Evolutionary conservation across 2,797 vertebrate species (phyloP).

Genomic region (Allochrocebus solatus): DNA sequence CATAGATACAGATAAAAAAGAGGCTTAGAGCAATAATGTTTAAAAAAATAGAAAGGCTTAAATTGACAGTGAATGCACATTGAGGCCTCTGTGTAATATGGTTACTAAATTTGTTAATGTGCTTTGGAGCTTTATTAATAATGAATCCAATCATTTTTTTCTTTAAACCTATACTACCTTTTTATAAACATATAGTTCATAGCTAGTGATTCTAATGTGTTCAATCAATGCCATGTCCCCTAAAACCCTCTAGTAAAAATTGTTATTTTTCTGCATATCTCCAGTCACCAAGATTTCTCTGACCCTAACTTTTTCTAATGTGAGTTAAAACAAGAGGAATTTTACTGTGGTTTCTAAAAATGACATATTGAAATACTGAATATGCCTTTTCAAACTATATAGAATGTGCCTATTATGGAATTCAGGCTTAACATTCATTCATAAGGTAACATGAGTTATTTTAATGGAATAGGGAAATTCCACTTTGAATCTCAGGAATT

Average conservation of each 20-base stretch:
- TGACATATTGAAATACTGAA: not conserved
- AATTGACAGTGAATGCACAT: not conserved
- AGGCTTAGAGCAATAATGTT: not conserved
- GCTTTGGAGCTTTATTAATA: not conserved
- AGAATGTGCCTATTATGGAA: not conserved
- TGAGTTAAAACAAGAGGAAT: not conserved
- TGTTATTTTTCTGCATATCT: not conserved
- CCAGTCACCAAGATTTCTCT: not conserved
- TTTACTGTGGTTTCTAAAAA: constrained; percentile 20
- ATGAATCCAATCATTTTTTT: not conserved
- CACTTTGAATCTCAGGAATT: not conserved
- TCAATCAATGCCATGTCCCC: not conserved
- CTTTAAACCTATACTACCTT: not conserved
- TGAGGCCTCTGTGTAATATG: not conserved
- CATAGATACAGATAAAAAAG: not conserved
- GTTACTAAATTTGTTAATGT: not conserved
- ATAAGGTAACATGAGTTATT: not conserved
- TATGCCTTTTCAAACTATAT: not conserved
- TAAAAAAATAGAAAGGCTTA: not conserved
- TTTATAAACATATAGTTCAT: not conserved
- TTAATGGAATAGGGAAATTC: not conserved
- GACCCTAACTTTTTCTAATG: not conserved
- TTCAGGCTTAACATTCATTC: not conserved
- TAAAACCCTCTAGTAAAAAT: not conserved
- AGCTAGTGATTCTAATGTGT: not conserved